phyloP scores from a whole-genome alignment of 2,797 vertebrate genomes.

The Eptatretus atami region DNA sequence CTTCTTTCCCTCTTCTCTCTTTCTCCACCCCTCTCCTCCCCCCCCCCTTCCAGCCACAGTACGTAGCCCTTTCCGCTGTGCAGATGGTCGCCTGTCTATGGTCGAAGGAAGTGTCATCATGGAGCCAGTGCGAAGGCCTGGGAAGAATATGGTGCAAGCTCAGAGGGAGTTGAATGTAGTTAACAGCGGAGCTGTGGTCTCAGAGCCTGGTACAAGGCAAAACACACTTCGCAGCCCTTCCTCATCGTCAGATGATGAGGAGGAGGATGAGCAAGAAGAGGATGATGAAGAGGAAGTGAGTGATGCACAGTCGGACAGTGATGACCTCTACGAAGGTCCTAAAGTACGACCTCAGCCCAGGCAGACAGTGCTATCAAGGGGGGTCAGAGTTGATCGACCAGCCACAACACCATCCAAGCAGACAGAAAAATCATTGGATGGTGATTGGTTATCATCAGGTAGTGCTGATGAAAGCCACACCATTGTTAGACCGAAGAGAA shows the following conservation, averaged over 20 bases:
- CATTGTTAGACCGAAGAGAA: background rate
- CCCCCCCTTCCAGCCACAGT: no score
- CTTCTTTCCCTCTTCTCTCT: no score
- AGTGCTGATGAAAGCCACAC: background rate
- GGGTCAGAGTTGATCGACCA: background rate
- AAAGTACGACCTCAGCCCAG: background rate
- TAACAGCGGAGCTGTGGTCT: background rate
- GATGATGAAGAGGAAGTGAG: background rate
- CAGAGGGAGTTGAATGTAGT: constrained; percentile 1
- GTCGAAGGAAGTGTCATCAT: constrained; percentile 4
- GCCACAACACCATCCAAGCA: background rate
- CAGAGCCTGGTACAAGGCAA: no score
- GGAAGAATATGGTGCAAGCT: background rate
- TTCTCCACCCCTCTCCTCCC: no score
- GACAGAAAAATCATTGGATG: background rate
- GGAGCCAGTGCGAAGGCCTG: background rate
- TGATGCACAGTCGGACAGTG: constrained; percentile 3
- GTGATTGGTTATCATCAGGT: background rate
- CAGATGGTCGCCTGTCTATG: constrained; percentile 4
- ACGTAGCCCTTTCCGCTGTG: background rate
- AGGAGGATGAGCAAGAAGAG: background rate
- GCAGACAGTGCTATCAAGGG: background rate
- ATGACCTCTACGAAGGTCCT: constrained; percentile 4
- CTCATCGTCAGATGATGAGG: constrained; percentile 1
- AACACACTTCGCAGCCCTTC: no score